Base-by-base conservation (phyloP, 2,113 vertebrate species). In the Aldabrachelys gigantea region DNA sequence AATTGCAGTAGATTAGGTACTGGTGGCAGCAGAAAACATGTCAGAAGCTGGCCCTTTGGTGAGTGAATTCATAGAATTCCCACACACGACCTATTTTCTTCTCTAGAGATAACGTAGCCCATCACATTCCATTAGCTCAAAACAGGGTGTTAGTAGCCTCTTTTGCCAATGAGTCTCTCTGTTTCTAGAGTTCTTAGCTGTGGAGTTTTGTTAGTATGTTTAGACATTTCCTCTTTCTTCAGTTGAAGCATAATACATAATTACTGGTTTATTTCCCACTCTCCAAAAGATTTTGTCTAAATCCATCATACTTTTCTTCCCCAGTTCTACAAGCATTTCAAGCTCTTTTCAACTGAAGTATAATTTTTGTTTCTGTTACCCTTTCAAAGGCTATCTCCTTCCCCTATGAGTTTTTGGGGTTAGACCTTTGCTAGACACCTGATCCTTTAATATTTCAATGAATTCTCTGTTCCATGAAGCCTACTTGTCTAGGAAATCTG, bases 311-410 rank as follows among this genome's bases (percentile, higher is more conserved):
- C 81, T 88, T 89, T 65, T 69, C 53, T 87, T 83, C 65, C 75
- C 69, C 19, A 69, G 5, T 86, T 87, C 31, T 84, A 82, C 82
- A 94, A 24, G 21, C 7, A 81, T 96, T 93, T 94, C 79, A 94
- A 84, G 7, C 6, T 53, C 38, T 85, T 94, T 94, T 94, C 25
- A 96, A 91, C 41, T 8, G 24, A 10, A 4, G 2, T 76, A 38
- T 47, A 87, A 62, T 76, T 89, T 79, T 50, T 91, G 14, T 59
- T 27, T 88, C 69, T 84, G 27, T 93, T 95, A 69, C 80, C 38
- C 14, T 84, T 95, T 88, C 80, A 92, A 78, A 92, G 56, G 81
- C 76, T 59, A 47, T 65, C 41, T 29, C n/a, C 27, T 25, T 27
- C 53, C 54, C 19, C 56, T 54, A 25, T 31, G 38, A 65, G 56